Evolutionary conservation across 2,113 vertebrate genomes (phyloP), one percentile per base, ranked within the genome.

Genomic region (Eidolon helvum): DNA sequence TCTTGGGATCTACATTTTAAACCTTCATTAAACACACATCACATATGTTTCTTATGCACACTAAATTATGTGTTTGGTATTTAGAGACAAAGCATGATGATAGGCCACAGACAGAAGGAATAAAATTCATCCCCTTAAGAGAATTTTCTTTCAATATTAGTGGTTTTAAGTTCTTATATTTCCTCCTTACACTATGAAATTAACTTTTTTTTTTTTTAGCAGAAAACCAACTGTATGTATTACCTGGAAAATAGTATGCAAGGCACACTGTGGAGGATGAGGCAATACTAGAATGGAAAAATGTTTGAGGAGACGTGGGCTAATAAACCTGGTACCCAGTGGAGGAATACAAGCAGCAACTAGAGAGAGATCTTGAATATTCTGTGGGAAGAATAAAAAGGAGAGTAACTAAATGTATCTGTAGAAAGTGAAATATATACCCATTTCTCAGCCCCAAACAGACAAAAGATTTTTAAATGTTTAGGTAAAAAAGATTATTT

Each of bases 231-330:
- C 16, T 57, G 1, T 38, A 48, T 15, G 0, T 35, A 19, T 97
- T 96, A 98, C 98, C 95, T 96, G 97, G 53, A 98, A 98, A 95
- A 98, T 97, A 55, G 94, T 91, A 48, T 65, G 50, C 38, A 98
- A 96, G 43, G 97, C 96, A 26, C 79, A 80, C 61, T 96, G 97
- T 21, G 98, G 98, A 79, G 97, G 98, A n/a, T 98, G 97, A 82
- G 98, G 98, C 66, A 98, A 35, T 15, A 97, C 87, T 33, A 98
- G 89, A 10, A 91, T 43, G 48, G 96, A 98, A 90, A 99, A 98
- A 19, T 97, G 97, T 78, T 96, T 98, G 38, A 98, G 96, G 48
- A 98, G 97, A 16, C 98, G 97, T 9, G 97, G 95, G 50, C 80
- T 98, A 80, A 98, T 79, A 0, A 96, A 40, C 35, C 89, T 97